Evolutionary conservation across 2,797 vertebrate genomes (phyloP), one percentile per base, ranked within the genome.

Genomic region (Novumbra hubbsi): DNA sequence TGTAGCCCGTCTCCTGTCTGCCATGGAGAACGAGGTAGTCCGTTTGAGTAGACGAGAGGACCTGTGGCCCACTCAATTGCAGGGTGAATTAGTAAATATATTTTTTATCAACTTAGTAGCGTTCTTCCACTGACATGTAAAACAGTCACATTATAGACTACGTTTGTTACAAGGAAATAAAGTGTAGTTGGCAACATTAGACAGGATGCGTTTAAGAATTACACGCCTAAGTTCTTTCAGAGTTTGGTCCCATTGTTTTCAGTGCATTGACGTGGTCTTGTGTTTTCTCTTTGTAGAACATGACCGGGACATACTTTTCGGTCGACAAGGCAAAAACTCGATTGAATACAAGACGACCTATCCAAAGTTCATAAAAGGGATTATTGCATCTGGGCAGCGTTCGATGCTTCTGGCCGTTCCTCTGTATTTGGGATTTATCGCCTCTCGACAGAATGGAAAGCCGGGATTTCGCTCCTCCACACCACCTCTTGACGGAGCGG

Each of bases 381-480:
- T 94, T 94, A 93, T 94, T 90, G 88, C 86, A 88, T 92, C 88
- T 89, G 88, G 88, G 78, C 77, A 80, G 85, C 85, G 89, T 88
- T 87, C 88, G 80, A 86, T 90, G 88, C 88, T 85, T 87, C 83
- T 84, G 89, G 90, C 88, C 87, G 88, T 86, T 87, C 87, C 85
- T 88, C 88, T 85, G 90, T 90, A 91, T 91, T 83, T 92, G 84
- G 93, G 92, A 92, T 92, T 94, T 93, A 92, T 88, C 89, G 83
- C 30, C 86, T 89, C 85, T 87, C 83, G 81, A 85, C 91, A 92
- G 92, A 85, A 98, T 98, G 97, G 97, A 98, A 92, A 96, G 96
- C 92, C 95, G 96, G 87, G 96, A 98, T 87, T 98, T 97, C 85
- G 96, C 95, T 73, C 94, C 96, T 82, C 96, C 96, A 91, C 95